Evolutionary conservation across 2,797 vertebrate genomes (phyloP).

Genomic region (Triplophysa yarkandensis): DNA sequence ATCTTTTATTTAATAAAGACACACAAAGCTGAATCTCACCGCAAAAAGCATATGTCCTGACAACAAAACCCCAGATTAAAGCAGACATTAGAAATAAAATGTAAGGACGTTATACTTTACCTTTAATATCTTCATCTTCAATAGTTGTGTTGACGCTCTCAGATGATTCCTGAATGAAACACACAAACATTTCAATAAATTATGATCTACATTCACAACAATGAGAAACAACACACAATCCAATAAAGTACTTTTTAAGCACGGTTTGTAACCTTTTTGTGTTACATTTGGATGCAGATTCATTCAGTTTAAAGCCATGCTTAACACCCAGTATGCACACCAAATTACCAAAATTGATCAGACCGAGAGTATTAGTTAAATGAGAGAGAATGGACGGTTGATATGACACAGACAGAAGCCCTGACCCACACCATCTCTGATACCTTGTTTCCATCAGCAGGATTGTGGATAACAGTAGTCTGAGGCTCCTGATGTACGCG

Average conservation of each 20-base stretch:
- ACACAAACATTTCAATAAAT: constrained; percentile 4
- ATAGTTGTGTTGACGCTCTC: constrained; percentile 97
- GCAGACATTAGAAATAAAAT: neutral
- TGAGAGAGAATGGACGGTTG: too few relatives aligned
- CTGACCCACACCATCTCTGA: constrained; percentile 51
- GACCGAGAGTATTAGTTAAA: too few relatives aligned
- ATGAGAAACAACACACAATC: constrained; percentile 49
- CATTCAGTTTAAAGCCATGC: too few relatives aligned
- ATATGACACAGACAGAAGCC: too few relatives aligned
- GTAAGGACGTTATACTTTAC: constrained; percentile 70
- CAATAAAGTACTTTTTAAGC: neutral
- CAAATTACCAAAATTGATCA: too few relatives aligned
- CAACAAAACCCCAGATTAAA: neutral
- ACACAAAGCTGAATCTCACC: too few relatives aligned
- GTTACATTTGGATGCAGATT: too few relatives aligned
- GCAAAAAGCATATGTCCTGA: too few relatives aligned
- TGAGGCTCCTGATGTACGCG: constrained; percentile 93
- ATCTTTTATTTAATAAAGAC: too few relatives aligned
- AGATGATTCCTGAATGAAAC: constrained; percentile 87
- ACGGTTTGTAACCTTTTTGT: too few relatives aligned
- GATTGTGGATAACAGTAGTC: constrained; percentile 99
- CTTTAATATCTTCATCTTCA: constrained; percentile 97
- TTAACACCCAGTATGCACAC: too few relatives aligned
- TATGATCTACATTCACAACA: neutral
- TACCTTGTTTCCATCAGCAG: constrained; percentile 99